phyloP scores from a whole-genome alignment of 2,797 vertebrate genomes.

The Sebastes iracundus region DNA sequence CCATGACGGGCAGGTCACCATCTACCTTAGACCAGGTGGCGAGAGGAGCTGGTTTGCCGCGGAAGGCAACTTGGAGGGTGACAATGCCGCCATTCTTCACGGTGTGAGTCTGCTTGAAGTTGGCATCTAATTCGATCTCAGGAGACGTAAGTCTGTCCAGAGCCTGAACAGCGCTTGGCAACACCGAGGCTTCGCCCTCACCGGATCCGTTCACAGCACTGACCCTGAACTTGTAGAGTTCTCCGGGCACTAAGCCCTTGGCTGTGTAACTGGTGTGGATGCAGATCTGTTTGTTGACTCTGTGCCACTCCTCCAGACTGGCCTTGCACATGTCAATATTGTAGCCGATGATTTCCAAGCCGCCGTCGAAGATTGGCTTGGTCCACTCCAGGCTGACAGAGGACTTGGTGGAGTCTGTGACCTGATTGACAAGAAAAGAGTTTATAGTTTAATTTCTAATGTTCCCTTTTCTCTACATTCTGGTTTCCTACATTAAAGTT shows the following conservation, averaged over 20 bases:
- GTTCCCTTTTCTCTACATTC: background rate
- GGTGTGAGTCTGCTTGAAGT: slow-evolving; percentile 97
- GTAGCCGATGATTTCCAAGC: slow-evolving; percentile 97
- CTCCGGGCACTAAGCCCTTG: slow-evolving; percentile 90
- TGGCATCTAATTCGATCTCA: slow-evolving; percentile 94
- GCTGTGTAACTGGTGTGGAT: slow-evolving; percentile 92
- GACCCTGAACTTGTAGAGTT: slow-evolving; percentile 97
- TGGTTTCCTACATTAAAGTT: background rate
- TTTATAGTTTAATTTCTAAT: background rate
- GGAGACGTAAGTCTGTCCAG: slow-evolving; percentile 93
- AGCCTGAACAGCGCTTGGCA: slow-evolving; percentile 88
- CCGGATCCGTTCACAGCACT: slow-evolving; percentile 94
- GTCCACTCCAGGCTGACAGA: slow-evolving; percentile 96
- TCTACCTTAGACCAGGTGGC: slow-evolving; percentile 93
- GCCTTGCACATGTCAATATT: slow-evolving; percentile 98
- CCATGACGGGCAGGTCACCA: slow-evolving; percentile 90
- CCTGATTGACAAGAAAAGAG: slow-evolving; percentile 45
- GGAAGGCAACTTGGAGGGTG: slow-evolving; percentile 90
- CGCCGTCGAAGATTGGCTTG: slow-evolving; percentile 96
- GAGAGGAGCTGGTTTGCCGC: slow-evolving; percentile 92
- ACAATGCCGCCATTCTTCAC: slow-evolving; percentile 94
- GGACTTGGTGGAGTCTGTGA: slow-evolving; percentile 92
- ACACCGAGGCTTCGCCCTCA: slow-evolving; percentile 91
- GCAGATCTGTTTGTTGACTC: slow-evolving; percentile 92
- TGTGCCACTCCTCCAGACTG: slow-evolving; percentile 96